Percentiles rank a stretch among this genome's conserved stretches.
phyloP scores from a whole-genome alignment of 1,140 invertebrate species.

The Carposina sasakii region DNA sequence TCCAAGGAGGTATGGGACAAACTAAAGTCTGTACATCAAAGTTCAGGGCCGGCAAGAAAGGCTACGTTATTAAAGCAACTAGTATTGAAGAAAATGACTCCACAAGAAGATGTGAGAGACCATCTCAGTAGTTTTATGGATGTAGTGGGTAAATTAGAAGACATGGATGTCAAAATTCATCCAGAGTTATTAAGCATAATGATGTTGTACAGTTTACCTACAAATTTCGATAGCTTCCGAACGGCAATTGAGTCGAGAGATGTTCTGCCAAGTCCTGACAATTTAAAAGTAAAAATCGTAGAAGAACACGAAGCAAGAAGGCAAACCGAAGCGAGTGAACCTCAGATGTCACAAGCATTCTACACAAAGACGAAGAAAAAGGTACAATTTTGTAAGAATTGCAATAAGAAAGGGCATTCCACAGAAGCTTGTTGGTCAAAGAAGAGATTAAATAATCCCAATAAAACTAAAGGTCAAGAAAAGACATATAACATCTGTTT shows the following conservation, averaged over 20 bases:
- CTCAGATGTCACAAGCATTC: too few species aligned
- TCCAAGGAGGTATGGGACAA: conserved; percentile 15
- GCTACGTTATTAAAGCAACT: conserved; percentile 21
- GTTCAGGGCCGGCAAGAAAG: conserved; percentile 12
- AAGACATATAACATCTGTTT: too few species aligned
- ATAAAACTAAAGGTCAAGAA: background rate
- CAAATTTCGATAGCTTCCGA: conserved; percentile 32
- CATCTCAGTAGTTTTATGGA: conserved; percentile 18
- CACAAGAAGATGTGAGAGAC: conserved; percentile 19
- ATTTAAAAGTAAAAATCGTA: conserved; percentile 33
- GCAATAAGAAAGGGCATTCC: conserved; percentile 1
- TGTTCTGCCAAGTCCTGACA: conserved; percentile 28
- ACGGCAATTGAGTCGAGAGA: conserved; percentile 36
- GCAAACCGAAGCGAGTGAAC: background rate
- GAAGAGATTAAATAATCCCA: background rate
- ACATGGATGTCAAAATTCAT: conserved; percentile 30
- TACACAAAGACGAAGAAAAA: conserved; percentile 2
- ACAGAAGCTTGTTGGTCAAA: conserved; percentile 1
- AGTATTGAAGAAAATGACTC: conserved; percentile 19
- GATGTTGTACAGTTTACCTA: conserved; percentile 32
- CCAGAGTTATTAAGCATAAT: conserved; percentile 25
- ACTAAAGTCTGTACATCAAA: conserved; percentile 12
- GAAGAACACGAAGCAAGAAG: conserved; percentile 34
- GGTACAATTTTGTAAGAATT: background rate
- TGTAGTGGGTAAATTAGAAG: conserved; percentile 9